Evolutionary conservation across 2,888 invertebrate genomes (phyloP).

Genomic region (Phoenoteleia sp.): DNA sequence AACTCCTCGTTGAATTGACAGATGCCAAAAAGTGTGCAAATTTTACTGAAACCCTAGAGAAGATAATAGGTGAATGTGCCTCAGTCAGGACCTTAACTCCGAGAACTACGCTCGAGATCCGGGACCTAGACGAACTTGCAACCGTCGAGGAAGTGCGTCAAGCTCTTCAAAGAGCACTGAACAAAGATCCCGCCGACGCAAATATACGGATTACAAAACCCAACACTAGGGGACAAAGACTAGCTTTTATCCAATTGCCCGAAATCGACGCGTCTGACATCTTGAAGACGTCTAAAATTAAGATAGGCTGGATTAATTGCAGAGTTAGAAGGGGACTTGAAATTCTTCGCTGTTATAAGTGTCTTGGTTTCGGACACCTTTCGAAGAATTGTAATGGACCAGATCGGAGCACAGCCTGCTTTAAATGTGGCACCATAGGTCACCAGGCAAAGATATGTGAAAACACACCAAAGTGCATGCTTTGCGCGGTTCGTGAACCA

Average conservation of each 20-base stretch:
- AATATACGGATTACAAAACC: not conserved
- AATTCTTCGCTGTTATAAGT: slow-evolving; percentile 44
- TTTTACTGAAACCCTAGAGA: not conserved
- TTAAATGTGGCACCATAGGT: too few species aligned
- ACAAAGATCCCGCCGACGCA: not conserved
- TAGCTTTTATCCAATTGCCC: not conserved
- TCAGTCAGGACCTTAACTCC: not conserved
- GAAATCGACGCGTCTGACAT: not conserved
- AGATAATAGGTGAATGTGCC: not conserved
- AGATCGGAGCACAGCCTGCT: too few species aligned
- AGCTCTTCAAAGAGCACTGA: not conserved
- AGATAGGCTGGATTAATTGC: slow-evolving; percentile 19
- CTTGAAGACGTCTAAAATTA: not conserved
- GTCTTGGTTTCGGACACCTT: too few species aligned
- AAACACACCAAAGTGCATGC: too few species aligned
- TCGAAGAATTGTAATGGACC: too few species aligned
- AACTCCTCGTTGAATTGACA: not conserved
- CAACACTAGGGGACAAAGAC: not conserved
- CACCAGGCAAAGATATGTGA: too few species aligned
- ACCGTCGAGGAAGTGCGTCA: not conserved
- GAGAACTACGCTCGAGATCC: not conserved
- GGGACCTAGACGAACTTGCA: not conserved
- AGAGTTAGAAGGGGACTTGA: slow-evolving; percentile 35
- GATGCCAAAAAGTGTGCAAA: not conserved
- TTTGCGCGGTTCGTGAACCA: too few species aligned